Percentiles rank a stretch among this genome's conserved stretches.
phyloP scores from a whole-genome alignment of 1,140 invertebrate genomes.

The Atta colombica region DNA sequence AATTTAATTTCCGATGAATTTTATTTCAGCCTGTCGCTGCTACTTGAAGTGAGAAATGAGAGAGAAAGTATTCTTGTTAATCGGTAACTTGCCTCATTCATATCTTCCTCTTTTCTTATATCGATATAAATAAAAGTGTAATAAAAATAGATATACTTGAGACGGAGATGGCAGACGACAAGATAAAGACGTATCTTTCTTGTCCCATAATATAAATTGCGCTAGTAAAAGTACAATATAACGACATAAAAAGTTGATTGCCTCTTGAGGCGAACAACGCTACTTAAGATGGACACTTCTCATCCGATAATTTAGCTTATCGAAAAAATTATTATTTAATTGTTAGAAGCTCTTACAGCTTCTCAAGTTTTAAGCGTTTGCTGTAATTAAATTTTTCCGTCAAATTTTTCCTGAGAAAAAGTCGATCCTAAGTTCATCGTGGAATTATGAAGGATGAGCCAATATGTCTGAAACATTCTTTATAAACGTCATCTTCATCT shows the following conservation, averaged over 20 bases:
- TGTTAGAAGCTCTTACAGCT: constrained; percentile 8
- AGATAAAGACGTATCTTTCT: constrained; percentile 27
- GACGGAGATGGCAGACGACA: constrained; percentile 11
- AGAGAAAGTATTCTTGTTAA: not conserved
- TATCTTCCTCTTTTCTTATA: not conserved
- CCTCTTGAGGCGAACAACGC: constrained; percentile 11
- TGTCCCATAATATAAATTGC: constrained; percentile 25
- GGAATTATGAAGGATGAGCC: constrained; percentile 50
- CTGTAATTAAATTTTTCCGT: constrained; percentile 33
- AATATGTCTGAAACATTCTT: constrained; percentile 26
- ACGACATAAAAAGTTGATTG: constrained; percentile 29
- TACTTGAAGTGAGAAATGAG: not conserved
- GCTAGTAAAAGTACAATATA: constrained; percentile 16
- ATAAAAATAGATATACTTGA: constrained; percentile 48
- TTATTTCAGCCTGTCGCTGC: not conserved
- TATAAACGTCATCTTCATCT: constrained; percentile 45
- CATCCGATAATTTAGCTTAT: constrained; percentile 37
- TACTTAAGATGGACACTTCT: constrained; percentile 36
- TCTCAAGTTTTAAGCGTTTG: constrained; percentile 15
- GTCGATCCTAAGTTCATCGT: constrained; percentile 10
- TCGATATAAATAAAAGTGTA: constrained; percentile 36
- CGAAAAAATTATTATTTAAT: constrained; percentile 52
- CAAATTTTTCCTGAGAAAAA: constrained; percentile 8
- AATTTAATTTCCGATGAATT: constrained; percentile 34
- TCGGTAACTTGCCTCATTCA: not conserved